Base-by-base conservation (phyloP, 2,888 invertebrate species). In the Orthosia cruda region DNA sequence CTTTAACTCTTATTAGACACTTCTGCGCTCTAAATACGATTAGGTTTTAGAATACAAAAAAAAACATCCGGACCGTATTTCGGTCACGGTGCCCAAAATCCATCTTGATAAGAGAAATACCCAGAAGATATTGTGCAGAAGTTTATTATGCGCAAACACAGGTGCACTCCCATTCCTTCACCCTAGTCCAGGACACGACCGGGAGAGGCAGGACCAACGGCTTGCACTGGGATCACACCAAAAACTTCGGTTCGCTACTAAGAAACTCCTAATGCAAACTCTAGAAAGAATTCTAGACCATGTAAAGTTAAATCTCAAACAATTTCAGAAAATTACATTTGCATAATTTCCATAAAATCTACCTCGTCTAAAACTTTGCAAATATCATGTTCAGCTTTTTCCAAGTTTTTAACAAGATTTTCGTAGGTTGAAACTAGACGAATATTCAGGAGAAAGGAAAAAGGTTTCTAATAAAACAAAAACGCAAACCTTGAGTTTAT, bases 331-430 rank as follows among this genome's bases (percentile, higher is more conserved):
- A 68, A 59, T 52, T 40, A 40, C 20, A 65, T 65, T 63, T 49
- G 15, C 55, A 49, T 55, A 3, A 26, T 59, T 61, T 72, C 49
- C 67, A 72, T 59, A 54, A 77, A 68, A 72, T 64, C 67, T 52
- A 81, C 58, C 20, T 59, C 16, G 13, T 16, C 26, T 63, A 59
- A 45, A 80, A 81, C 68, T 81, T 77, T 49, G 12, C 49, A 77
- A 81, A 81, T 71, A 64, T 52, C 52, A 58, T 16, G 63, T 59
- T 57, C 45, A 40, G 40, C 13, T 0, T 70, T 66, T 58, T 68
- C 20, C 32, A 70, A 80, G 45, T 63, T 64, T n/a, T 18, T 64
- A 74, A 74, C 63, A 70, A 74, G 67, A 68, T 74, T 74, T 74
- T 62, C 26, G 18, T 23, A 49, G 23, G 45, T 50, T 57, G 26